Percentiles rank a stretch among this genome's conserved stretches.
Conservation (phyloP, 1,140 invertebrate species). For the Drosophila pectinifera region DNA sequence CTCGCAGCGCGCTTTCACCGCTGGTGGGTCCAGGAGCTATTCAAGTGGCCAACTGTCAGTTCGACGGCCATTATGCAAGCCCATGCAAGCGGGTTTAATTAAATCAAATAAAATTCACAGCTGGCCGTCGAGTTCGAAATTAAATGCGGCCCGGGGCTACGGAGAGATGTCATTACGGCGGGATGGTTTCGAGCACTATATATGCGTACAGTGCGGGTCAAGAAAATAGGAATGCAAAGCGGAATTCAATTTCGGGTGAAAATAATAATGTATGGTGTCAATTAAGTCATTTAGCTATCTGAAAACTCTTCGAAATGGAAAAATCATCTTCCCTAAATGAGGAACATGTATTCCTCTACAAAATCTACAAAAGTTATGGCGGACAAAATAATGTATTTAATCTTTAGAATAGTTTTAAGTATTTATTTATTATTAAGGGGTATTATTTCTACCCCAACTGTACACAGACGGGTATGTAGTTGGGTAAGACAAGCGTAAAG, state of each 20-base stretch:
- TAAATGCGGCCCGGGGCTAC: conserved; percentile 51
- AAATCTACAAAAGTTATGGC: too few relatives aligned
- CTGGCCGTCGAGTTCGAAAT: conserved; percentile 62
- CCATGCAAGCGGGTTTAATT: conserved; percentile 65
- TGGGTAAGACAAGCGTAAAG: conserved; percentile 14
- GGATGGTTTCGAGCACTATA: conserved; percentile 26
- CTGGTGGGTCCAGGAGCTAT: background rate
- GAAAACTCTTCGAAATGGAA: background rate
- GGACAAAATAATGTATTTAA: background rate
- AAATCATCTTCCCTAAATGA: too few relatives aligned
- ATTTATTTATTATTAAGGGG: too few relatives aligned
- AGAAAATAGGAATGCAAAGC: background rate
- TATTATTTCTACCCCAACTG: background rate
- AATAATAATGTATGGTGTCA: too few relatives aligned
- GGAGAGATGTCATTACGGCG: conserved; percentile 67
- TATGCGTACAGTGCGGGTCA: background rate
- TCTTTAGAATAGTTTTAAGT: too few relatives aligned
- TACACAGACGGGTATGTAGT: conserved; percentile 3
- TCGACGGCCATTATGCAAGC: conserved; percentile 59
- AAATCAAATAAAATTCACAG: conserved; percentile 82
- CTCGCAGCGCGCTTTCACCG: conserved; percentile 22
- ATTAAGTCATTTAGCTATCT: background rate
- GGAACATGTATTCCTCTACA: too few relatives aligned
- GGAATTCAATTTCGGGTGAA: too few relatives aligned
- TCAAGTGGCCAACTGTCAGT: conserved; percentile 44